Conservation (phyloP, 2,888 invertebrate genomes). For the Pollenia labialis region DNA sequence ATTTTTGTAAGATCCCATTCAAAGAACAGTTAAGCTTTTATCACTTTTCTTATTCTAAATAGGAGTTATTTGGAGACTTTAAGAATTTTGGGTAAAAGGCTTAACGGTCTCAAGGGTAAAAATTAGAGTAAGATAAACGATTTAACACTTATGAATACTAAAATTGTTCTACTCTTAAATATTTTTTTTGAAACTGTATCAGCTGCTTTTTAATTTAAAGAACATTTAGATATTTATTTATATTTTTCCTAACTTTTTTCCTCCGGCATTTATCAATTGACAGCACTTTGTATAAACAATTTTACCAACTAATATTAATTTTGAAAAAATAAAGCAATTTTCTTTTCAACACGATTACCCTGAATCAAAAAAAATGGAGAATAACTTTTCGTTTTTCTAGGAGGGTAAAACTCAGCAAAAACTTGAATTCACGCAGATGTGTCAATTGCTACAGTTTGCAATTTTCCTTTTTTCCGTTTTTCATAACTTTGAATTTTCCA, state of each 20-base stretch:
- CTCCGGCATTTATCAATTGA: slow-evolving; percentile 18
- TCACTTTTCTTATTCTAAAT: too few relatives aligned
- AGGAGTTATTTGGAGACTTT: too few relatives aligned
- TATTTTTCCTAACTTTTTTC: not conserved
- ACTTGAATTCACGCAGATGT: slow-evolving; percentile 43
- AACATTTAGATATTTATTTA: too few relatives aligned
- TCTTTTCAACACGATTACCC: slow-evolving; percentile 43
- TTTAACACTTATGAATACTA: too few relatives aligned
- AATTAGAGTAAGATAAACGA: too few relatives aligned
- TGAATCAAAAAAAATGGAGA: slow-evolving; percentile 23
- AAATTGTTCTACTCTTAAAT: too few relatives aligned
- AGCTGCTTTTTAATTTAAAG: too few relatives aligned
- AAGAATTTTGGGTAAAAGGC: too few relatives aligned
- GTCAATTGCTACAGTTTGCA: slow-evolving; percentile 57
- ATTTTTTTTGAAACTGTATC: too few relatives aligned
- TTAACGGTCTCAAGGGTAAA: too few relatives aligned
- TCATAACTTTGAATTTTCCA: slow-evolving; percentile 10
- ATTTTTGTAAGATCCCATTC: too few relatives aligned
- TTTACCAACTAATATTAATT: slow-evolving; percentile 45
- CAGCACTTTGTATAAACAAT: not conserved
- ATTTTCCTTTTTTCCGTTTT: slow-evolving; percentile 13
- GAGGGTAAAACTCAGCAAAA: slow-evolving; percentile 35
- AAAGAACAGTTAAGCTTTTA: too few relatives aligned
- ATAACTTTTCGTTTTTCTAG: not conserved
- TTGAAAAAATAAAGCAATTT: slow-evolving; percentile 22